phyloP scores from a whole-genome alignment of 2,888 invertebrate genomes.

The Pseudanteris insignis region DNA sequence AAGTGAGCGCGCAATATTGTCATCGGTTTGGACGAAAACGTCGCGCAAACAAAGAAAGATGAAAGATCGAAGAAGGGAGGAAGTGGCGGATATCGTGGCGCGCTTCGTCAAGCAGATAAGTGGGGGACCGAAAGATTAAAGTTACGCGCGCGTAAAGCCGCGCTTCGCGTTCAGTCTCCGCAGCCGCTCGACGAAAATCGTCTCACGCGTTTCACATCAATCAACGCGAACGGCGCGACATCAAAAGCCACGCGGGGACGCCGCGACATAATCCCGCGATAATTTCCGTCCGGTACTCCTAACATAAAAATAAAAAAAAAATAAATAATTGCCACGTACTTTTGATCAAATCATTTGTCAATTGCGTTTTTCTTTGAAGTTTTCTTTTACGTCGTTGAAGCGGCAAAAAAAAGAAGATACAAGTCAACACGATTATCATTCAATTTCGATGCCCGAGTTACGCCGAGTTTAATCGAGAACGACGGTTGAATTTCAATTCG shows the following conservation, averaged over 20 bases:
- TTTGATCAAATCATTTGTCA: too few relatives aligned
- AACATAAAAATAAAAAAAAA: too few relatives aligned
- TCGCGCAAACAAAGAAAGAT: constrained; percentile 31
- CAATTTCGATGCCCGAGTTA: too few relatives aligned
- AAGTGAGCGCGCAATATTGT: background rate
- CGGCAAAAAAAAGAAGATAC: too few relatives aligned
- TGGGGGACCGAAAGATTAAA: constrained; percentile 57
- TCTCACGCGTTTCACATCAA: constrained; percentile 15
- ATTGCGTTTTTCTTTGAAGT: too few relatives aligned
- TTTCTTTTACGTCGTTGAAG: too few relatives aligned
- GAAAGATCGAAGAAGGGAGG: constrained; percentile 42
- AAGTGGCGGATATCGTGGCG: constrained; percentile 35
- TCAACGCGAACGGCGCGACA: background rate
- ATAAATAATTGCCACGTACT: too few relatives aligned
- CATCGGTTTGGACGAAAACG: constrained; percentile 6
- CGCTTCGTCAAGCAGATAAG: constrained; percentile 44
- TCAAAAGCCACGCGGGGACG: background rate
- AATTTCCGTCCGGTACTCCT: too few relatives aligned
- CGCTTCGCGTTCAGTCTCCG: constrained; percentile 51
- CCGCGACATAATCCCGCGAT: too few relatives aligned
- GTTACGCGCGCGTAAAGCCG: constrained; percentile 49
- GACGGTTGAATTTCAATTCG: too few relatives aligned
- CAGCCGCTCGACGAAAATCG: constrained; percentile 39
- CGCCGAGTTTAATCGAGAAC: too few relatives aligned
- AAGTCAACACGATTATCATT: too few relatives aligned